Percentiles rank a stretch among this genome's conserved stretches.
These are phyloP conservation scores for Euproctis similis DNA, from an alignment of 2,888 invertebrate genomes.

Conservation along the genomic window DNA sequence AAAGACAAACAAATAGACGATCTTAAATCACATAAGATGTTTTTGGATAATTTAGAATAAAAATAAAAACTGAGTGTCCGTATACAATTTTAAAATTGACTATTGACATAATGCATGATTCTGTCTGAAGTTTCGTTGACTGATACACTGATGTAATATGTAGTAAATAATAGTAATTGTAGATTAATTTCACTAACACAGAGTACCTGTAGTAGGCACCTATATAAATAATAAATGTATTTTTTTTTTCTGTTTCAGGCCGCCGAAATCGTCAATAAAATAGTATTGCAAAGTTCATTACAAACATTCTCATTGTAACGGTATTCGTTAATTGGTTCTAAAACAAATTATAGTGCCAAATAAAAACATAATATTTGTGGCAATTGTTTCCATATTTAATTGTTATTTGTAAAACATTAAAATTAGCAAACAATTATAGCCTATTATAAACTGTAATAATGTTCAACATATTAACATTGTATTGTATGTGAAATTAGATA, in stretches of 20 bases:
- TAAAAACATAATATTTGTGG: slow-evolving; percentile 35
- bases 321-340: slow-evolving; percentile 46
- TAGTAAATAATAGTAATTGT: no score
- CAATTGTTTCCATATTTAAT: slow-evolving; percentile 29
- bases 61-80: no score
- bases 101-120: no score
- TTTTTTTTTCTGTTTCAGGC: slow-evolving; percentile 38
- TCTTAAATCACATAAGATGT: no score
- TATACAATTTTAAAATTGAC: no score
- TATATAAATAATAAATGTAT: neutral
- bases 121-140: no score
- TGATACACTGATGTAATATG: no score
- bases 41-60: no score
- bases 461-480: slow-evolving; percentile 38
- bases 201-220: no score
- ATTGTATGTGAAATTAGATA: slow-evolving; percentile 37
- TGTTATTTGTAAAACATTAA: slow-evolving; percentile 27
- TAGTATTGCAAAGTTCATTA: slow-evolving; percentile 27
- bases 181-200: no score
- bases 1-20: no score
- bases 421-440: slow-evolving; percentile 44
- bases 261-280: slow-evolving; percentile 69
- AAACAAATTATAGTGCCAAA: slow-evolving; percentile 63
- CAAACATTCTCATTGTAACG: slow-evolving; percentile 40
- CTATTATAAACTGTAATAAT: slow-evolving; percentile 26